Evolutionary conservation across 2,113 vertebrate genomes (phyloP), one percentile per base, ranked within the genome.

Genomic region (Menidia beryllina): DNA sequence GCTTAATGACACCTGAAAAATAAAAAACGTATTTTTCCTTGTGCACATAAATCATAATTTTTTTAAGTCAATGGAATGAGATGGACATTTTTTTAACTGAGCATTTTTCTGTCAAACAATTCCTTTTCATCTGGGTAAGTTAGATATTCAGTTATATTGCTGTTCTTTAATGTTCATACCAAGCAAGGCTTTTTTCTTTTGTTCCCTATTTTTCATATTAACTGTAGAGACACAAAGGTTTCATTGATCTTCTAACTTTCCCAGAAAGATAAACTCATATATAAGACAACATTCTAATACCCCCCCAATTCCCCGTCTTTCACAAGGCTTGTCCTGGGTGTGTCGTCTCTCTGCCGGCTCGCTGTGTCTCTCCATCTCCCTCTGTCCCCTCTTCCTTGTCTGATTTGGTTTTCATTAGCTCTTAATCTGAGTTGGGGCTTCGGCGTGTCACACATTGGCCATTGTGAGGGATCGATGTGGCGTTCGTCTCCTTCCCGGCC

Each of bases 331-430:
- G 19, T 82, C 67, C 53, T 61, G 54, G n/a, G 20, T 41, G 23
- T 34, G 47, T 75, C 86, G 82, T 88, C 81, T 67, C 60, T 34
- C 7, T 63, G 58, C 50, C 20, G 4, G 47, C 49, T 56, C 27
- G 45, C 17, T 38, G 41, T 3, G 2, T 39, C 49, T 34, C 55
- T 11, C 21, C 58, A 63, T 21, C 60, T 69, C 48, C 24, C 26
- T 49, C 63, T 41, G 74, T 79, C 43, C 25, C n/a, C 62, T 66
- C 67, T 50, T 73, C 60, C 54, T 81, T 49, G 30, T 85, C 80
- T 79, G 77, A 84, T 90, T 89, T 87, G 65, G 77, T 88, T 90
- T 89, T 89, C 86, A 91, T 90, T 91, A 91, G 83, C 67, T 91
- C 82, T 87, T 91, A 89, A 91, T 92, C 82, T 89, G 66, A 41